phyloP scores from a whole-genome alignment of 2,888 invertebrate species.

The Listrodromus nycthemerus region DNA sequence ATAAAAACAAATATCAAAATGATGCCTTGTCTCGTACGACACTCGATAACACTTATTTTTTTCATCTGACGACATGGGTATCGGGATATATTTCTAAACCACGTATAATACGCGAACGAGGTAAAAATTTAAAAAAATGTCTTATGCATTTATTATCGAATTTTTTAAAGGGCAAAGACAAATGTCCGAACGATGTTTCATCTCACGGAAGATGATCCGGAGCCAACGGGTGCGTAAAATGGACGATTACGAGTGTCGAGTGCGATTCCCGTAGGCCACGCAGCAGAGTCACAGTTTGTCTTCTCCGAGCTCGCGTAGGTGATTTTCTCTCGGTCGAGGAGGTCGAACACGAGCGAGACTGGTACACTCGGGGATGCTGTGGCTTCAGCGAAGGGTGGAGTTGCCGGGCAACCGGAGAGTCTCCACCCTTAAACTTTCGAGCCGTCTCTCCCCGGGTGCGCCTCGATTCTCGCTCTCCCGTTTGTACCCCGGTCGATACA shows the following conservation, averaged over 20 bases:
- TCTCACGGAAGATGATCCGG: too few species aligned
- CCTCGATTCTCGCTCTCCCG: conserved; percentile 58
- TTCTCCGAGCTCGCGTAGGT: conserved; percentile 18
- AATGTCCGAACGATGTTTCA: too few species aligned
- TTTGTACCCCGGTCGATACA: conserved; percentile 68
- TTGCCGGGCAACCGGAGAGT: conserved; percentile 81
- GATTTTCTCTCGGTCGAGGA: conserved; percentile 24
- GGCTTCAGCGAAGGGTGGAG: conserved; percentile 71
- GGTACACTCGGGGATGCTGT: conserved; percentile 54
- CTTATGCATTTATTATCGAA: too few species aligned
- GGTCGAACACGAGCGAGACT: conserved; percentile 30
- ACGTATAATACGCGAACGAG: too few species aligned
- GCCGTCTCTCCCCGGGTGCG: conserved; percentile 68
- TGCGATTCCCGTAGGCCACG: background rate
- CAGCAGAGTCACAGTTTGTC: background rate
- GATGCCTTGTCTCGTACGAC: too few species aligned
- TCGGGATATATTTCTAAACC: too few species aligned
- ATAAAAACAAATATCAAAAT: too few species aligned
- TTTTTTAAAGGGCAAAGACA: too few species aligned
- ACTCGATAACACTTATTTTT: too few species aligned
- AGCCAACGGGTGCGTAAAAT: too few species aligned
- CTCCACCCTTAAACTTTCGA: conserved; percentile 82
- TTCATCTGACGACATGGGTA: too few species aligned
- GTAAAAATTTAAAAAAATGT: too few species aligned
- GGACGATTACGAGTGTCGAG: background rate